Evolutionary conservation across 2,797 vertebrate species (phyloP), one percentile per base, ranked within the genome.

Genomic region (Pterois miles): DNA sequence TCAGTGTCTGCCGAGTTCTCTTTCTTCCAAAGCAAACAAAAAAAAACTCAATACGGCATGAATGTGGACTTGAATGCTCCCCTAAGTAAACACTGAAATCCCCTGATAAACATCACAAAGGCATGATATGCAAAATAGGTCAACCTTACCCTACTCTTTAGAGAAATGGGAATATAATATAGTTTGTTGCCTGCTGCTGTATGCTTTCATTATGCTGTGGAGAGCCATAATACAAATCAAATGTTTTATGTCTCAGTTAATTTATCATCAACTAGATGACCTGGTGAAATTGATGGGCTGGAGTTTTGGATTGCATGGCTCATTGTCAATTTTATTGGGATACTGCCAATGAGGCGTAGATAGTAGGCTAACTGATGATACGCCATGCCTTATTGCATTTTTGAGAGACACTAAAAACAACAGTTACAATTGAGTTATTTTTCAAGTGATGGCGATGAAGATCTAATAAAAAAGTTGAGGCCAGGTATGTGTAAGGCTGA

Each of bases 341-440:
- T 36, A 16, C 65, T 50, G 84, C 84, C 84, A 87, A 40, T 36
- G 36, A 29, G 62, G 23, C 38, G 68, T 46, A 52, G n/a, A 60
- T 64, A n/a, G 65, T 27, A 48, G 53, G 62, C 40, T 80, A 71
- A 83, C 57, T 13, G 18, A 48, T 48, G 18, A 75, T 75, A 67
- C 54, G 23, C 52, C 34, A 2, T 52, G 64, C 22, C 65, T 71
- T 82, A 68, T 80, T 89, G 76, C 25, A 72, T 71, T 81, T 81
- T 52, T 78, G 63, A 80, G n/a, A 79, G 83, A 69, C 62, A 53
- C 13, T 25, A 48, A 48, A 48, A 48, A 48, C 43, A 48, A 48
- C 43, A 9, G 43, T 48, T 20, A 48, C 40, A 58, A 58, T 14
- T 65, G 65, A 67, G 33, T 65, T 60, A 63, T 82, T 64, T 60